A percentile compares a stretch with the other conserved stretches of the same genome.
Evolutionary conservation across 2,888 invertebrate species (phyloP).

Genomic region (Cistogaster globosa): DNA sequence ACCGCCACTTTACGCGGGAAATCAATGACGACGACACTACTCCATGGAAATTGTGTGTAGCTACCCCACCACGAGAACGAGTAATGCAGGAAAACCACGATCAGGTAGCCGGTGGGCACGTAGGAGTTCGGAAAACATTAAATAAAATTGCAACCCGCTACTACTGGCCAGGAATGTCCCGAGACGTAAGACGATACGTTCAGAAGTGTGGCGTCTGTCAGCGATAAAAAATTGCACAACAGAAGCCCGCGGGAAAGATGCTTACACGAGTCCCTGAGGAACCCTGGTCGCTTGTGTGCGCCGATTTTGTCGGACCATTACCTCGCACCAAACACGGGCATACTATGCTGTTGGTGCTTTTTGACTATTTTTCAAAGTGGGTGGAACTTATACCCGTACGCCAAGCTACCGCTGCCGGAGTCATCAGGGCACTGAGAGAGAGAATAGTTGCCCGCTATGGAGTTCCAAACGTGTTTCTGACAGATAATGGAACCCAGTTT

Average conservation of each 20-base stretch:
- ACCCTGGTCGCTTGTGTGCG: neutral
- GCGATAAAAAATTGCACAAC: neutral
- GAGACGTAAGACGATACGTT: neutral
- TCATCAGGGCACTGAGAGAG: neutral
- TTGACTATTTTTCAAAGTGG: neutral
- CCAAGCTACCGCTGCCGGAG: neutral
- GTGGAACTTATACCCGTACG: neutral
- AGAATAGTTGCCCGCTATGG: too few species aligned
- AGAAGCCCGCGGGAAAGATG: neutral
- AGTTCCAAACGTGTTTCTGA: too few species aligned
- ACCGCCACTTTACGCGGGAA: neutral
- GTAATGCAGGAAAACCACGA: neutral
- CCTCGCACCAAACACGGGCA: neutral
- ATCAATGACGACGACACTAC: neutral
- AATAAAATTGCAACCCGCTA: neutral
- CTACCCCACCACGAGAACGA: neutral
- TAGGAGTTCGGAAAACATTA: too few species aligned
- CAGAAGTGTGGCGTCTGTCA: neutral
- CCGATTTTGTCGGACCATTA: neutral
- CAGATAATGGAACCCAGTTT: too few species aligned
- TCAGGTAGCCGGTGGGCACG: neutral
- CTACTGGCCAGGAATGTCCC: neutral
- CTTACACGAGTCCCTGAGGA: neutral
- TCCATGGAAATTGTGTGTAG: neutral
- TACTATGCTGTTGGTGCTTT: neutral